Base-by-base conservation (phyloP, 37 sponge, comb jelly and placozoan species). In the Petrosia ficiformis region DNA sequence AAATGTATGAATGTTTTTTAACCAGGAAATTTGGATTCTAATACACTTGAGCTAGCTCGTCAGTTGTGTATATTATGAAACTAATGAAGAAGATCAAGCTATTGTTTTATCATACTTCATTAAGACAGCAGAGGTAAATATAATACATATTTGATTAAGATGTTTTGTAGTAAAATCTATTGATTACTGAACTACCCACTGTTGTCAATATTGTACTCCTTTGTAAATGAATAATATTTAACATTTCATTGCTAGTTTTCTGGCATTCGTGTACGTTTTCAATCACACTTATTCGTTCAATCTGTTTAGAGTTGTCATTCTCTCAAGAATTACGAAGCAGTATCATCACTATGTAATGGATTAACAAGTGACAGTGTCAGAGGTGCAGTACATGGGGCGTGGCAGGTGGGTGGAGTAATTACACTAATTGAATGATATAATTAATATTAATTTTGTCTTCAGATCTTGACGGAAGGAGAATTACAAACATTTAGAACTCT, bases 31-130 rank as follows among this genome's bases (percentile, higher is more conserved):
- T n/a, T n/a, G n/a, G 90, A 90, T 72, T 73, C 84, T 8, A 90
- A 90, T 59, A 81, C 81, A 21, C 72, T 90, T 30, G 90, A 90
- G 64, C 69, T 90, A 1, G 81, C 85, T 24, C 44, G 90, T 76
- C 90, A 90, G 61, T 69, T 90, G 33, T 58, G 84, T 4, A 8
- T 84, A 1, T 37, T 57, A 31, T 19, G 88, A 84, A 57, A 39
- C 67, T 16, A 34, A 60, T 0, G 61, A 38, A 2, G 93, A 92
- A 26, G 74, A 76, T 8, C 80, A 79, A 36, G 71, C 80, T 4
- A 80, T 83, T 0, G 54, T 77, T 30, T 25, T 92, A 11, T 74
- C 85, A 29, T 87, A 92, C 74, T 92, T 92, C 70, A 84, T 87
- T 5, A 75, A 87, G 58, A 75, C 85, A 33, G 93, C 93, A 16